These are phyloP conservation scores for Phrixothrix hirtus DNA, from an alignment of 2,888 invertebrate species.

Conservation along the genomic window DNA sequence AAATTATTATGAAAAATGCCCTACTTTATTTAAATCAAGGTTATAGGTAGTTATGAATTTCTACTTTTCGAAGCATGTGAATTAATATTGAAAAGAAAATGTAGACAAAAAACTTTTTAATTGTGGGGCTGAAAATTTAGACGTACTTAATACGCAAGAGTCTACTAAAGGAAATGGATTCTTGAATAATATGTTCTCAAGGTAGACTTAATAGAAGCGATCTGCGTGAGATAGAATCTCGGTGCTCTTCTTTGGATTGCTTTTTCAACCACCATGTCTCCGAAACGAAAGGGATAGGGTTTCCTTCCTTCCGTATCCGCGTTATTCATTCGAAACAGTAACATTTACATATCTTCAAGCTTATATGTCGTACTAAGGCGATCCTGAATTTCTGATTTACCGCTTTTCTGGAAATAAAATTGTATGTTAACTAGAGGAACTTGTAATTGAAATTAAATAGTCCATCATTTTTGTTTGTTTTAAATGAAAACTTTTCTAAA, in stretches of 20 bases:
- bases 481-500: too few species aligned
- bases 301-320: conserved; percentile 50
- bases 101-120: too few species aligned
- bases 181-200: conserved; percentile 11
- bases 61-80: too few species aligned
- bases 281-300: conserved; percentile 47
- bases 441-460: too few species aligned
- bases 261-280: conserved; percentile 50
- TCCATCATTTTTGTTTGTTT: too few species aligned
- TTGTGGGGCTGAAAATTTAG: too few species aligned
- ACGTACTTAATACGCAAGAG: too few species aligned
- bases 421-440: too few species aligned
- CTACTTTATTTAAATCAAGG: too few species aligned
- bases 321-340: conserved; percentile 40
- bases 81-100: too few species aligned
- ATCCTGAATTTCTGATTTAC: conserved; percentile 3
- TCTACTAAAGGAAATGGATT: neutral
- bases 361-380: conserved; percentile 17
- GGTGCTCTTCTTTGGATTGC: conserved; percentile 38
- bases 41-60: too few species aligned
- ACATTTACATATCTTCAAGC: conserved; percentile 40
- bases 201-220: conserved; percentile 36
- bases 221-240: conserved; percentile 51
- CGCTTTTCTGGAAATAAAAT: neutral
- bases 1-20: too few species aligned